These are phyloP conservation scores for Dromius quadrimaculatus DNA, from an alignment of 2,888 invertebrate genomes.

Conservation along the genomic window DNA sequence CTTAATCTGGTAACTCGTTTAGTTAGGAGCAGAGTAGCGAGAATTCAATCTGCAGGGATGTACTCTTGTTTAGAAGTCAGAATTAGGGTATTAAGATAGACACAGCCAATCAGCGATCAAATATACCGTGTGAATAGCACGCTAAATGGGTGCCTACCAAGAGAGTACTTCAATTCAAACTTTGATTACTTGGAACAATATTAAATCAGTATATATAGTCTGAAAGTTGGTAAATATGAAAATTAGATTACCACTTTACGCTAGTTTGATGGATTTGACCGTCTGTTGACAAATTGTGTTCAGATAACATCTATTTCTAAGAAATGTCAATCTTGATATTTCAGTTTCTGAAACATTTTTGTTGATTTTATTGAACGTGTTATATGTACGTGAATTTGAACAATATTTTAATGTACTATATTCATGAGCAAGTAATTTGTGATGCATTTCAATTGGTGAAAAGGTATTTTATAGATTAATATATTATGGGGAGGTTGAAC, in stretches of 20 bases:
- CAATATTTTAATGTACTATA: too few relatives aligned
- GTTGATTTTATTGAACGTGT: too few relatives aligned
- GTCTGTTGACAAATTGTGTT: not conserved
- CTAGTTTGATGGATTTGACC: not conserved
- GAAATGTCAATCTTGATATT: too few relatives aligned
- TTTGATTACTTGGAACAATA: constrained; percentile 42
- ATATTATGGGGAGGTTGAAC: too few relatives aligned
- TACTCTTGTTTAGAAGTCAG: not conserved
- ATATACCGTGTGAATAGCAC: constrained; percentile 34
- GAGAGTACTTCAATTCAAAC: constrained; percentile 38
- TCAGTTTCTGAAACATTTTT: too few relatives aligned
- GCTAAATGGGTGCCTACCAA: constrained; percentile 26
- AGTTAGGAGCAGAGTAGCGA: not conserved
- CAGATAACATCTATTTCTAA: too few relatives aligned
- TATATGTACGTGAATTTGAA: too few relatives aligned
- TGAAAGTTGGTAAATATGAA: constrained; percentile 34
- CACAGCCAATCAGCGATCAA: constrained; percentile 27
- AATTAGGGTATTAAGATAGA: not conserved
- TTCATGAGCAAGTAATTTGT: too few relatives aligned
- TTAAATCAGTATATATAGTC: constrained; percentile 32
- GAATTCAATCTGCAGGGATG: not conserved
- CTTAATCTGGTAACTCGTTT: constrained; percentile 28
- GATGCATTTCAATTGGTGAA: too few relatives aligned
- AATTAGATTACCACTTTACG: constrained; percentile 17
- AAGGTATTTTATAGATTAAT: too few relatives aligned